A percentile compares a stretch with the other conserved stretches of the same genome.
phyloP scores from a whole-genome alignment of 1,140 invertebrate species.

The Aporrectodea caliginosa region DNA sequence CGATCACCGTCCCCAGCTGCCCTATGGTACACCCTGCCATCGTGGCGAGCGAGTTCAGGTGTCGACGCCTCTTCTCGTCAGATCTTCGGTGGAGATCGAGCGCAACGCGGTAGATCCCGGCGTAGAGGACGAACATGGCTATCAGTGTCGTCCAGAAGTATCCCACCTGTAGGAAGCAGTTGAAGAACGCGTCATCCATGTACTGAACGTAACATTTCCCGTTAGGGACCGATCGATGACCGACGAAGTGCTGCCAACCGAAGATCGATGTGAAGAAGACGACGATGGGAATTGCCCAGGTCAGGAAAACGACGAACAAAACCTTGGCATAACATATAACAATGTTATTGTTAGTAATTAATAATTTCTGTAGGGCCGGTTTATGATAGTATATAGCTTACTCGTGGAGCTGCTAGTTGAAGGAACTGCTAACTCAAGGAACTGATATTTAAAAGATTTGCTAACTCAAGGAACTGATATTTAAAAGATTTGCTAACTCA shows the following conservation, averaged over 20 bases:
- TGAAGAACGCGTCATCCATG: no score
- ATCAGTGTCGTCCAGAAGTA: slow-evolving; percentile 82
- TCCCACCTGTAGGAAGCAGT: no score
- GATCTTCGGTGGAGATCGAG: slow-evolving; percentile 97
- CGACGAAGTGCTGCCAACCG: slow-evolving; percentile 96
- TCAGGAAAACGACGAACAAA: slow-evolving; percentile 74
- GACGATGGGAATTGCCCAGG: slow-evolving; percentile 94
- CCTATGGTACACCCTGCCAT: slow-evolving; percentile 26
- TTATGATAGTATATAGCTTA: no score
- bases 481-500: no score
- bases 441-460: no score
- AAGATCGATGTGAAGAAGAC: slow-evolving; percentile 98
- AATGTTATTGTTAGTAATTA: no score
- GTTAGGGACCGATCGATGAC: slow-evolving; percentile 94
- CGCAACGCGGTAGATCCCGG: slow-evolving; percentile 95
- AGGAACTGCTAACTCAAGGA: no score
- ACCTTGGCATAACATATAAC: no score
- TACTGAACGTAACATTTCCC: no score
- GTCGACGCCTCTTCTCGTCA: slow-evolving; percentile 65
- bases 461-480: no score
- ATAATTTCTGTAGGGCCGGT: no score
- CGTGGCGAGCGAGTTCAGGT: slow-evolving; percentile 38
- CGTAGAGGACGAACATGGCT: slow-evolving; percentile 68
- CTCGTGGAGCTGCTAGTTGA: no score
- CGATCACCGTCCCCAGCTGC: slow-evolving; percentile 35